Conservation (phyloP, 2,113 vertebrate species). For the Physeter macrocephalus region DNA sequence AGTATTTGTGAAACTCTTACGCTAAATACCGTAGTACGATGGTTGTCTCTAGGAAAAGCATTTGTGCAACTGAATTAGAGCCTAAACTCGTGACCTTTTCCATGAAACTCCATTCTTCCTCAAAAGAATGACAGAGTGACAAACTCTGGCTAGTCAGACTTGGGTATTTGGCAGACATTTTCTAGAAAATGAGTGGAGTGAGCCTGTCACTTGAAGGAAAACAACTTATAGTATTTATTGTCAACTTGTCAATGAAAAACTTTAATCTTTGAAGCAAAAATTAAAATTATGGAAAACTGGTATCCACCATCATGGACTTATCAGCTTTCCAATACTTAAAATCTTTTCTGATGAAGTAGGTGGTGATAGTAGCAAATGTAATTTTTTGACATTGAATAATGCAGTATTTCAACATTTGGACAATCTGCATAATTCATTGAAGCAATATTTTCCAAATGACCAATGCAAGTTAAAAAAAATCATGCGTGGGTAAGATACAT, state of each 20-base stretch:
- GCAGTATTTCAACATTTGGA: background rate
- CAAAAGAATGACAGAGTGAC: background rate
- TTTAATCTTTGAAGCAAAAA: background rate
- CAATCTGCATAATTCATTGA: background rate
- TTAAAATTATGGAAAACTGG: background rate
- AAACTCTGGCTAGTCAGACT: background rate
- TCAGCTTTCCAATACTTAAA: background rate
- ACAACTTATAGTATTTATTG: background rate
- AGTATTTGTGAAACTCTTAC: background rate
- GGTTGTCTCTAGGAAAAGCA: background rate
- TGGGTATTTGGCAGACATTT: background rate
- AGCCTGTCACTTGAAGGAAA: background rate
- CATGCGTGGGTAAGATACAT: background rate
- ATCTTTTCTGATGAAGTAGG: background rate
- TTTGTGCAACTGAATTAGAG: background rate
- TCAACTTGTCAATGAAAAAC: background rate
- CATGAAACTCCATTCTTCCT: background rate
- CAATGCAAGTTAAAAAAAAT: background rate
- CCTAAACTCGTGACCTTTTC: background rate
- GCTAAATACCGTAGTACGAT: rapidly evolving
- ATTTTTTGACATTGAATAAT: background rate
- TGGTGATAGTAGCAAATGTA: background rate
- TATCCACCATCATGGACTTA: background rate
- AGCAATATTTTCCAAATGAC: background rate
- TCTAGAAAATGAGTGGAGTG: background rate